Conservation (phyloP, 2,888 invertebrate species). For the Liopterus haemorrhoidalis region DNA sequence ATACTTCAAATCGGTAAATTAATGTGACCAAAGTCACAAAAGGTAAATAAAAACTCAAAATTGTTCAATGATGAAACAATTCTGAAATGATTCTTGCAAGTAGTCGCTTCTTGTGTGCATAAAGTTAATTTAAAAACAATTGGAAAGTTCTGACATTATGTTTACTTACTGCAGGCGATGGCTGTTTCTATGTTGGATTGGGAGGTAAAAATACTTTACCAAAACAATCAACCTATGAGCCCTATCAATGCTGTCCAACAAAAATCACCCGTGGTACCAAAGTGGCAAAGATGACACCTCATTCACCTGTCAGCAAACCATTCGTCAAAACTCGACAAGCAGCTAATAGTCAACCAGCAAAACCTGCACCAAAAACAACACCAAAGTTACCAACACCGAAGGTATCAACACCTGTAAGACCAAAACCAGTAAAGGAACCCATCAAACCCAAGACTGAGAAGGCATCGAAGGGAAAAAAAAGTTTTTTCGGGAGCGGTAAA, state of each 20-base stretch:
- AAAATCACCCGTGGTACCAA: slow-evolving; percentile 73
- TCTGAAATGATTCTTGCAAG: slow-evolving; percentile 31
- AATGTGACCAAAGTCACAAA: no score
- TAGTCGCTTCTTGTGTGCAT: slow-evolving; percentile 19
- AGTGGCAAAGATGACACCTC: slow-evolving; percentile 67
- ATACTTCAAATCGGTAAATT: no score
- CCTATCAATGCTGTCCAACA: slow-evolving; percentile 89
- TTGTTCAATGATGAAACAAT: slow-evolving; percentile 23
- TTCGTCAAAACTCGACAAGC: slow-evolving; percentile 31
- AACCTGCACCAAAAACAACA: slow-evolving; percentile 18
- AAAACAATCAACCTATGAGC: slow-evolving; percentile 72
- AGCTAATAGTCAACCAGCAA: slow-evolving; percentile 32
- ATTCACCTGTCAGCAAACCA: slow-evolving; percentile 36
- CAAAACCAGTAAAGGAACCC: slow-evolving; percentile 40
- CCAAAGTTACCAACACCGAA: slow-evolving; percentile 31
- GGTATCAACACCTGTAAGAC: slow-evolving; percentile 46
- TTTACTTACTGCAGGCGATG: slow-evolving; percentile 93
- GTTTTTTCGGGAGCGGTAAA: slow-evolving; percentile 81
- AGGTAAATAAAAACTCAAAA: no score
- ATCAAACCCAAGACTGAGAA: slow-evolving; percentile 50
- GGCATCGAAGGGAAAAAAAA: slow-evolving; percentile 63
- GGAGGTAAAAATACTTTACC: slow-evolving; percentile 75
- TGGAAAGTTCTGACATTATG: slow-evolving; percentile 58
- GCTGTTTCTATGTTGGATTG: slow-evolving; percentile 95
- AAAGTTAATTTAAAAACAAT: slow-evolving; percentile 1